phyloP scores from a whole-genome alignment of 2,797 vertebrate species.

The Leptatherina wallacei region DNA sequence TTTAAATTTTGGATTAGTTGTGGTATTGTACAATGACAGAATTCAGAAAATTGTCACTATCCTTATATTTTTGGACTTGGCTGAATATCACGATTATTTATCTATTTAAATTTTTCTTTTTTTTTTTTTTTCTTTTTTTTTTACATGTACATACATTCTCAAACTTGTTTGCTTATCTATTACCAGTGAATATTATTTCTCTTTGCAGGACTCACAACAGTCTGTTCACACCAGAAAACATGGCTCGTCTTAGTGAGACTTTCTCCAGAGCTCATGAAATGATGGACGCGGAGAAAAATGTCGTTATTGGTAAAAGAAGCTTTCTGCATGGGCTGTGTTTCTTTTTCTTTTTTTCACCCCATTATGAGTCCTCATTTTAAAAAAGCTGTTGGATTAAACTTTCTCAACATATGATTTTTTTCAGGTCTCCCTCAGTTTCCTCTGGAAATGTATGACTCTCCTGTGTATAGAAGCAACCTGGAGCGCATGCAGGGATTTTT shows the following conservation, averaged over 20 bases:
- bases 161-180: neutral
- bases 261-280: constrained; percentile 89
- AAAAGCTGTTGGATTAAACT: constrained; percentile 78
- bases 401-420: constrained; percentile 4
- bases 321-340: constrained; percentile 1
- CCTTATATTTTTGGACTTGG: no score
- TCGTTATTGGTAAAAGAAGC: constrained; percentile 88
- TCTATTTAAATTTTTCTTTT: no score
- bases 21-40: no score
- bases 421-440: constrained; percentile 89
- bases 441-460: constrained; percentile 88
- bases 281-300: constrained; percentile 92
- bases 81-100: no score
- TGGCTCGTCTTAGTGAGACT: constrained; percentile 88
- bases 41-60: no score
- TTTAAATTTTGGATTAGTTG: no score
- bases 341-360: neutral
- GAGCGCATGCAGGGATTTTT: constrained; percentile 98
- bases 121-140: neutral
- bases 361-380: constrained; percentile 13
- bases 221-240: constrained; percentile 91
- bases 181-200: neutral
- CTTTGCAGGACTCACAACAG: constrained; percentile 90
- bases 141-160: neutral
- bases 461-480: constrained; percentile 87